Percentiles rank a stretch among this genome's conserved stretches.
Evolutionary conservation across 1,140 invertebrate species (phyloP).

Genomic region (Theocolax elegans): DNA sequence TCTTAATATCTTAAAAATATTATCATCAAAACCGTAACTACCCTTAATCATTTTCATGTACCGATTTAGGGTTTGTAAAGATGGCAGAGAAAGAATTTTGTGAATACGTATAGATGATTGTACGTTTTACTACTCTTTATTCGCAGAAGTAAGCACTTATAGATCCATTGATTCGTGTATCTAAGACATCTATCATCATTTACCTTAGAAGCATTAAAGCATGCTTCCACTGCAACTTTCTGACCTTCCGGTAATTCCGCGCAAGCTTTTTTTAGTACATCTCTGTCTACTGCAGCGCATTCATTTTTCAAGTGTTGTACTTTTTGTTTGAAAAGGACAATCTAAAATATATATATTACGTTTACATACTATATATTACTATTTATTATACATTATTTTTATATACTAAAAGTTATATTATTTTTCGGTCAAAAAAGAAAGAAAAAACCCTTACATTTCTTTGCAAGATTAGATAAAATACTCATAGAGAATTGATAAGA

Average conservation of each 20-base stretch:
- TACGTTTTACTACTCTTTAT: not conserved
- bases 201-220: not conserved
- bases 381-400: too few relatives aligned
- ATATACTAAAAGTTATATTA: too few relatives aligned
- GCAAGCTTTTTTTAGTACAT: not conserved
- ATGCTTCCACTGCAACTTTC: not conserved
- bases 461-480: too few relatives aligned
- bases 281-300: not conserved
- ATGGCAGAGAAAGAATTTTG: not conserved
- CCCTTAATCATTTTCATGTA: not conserved
- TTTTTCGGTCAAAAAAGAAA: too few relatives aligned
- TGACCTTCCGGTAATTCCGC: not conserved
- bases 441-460: too few relatives aligned
- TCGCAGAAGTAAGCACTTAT: too few relatives aligned
- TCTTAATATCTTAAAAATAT: not conserved
- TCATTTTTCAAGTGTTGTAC: not conserved
- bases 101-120: not conserved
- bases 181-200: too few relatives aligned
- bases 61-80: not conserved
- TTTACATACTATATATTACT: too few relatives aligned
- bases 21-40: not conserved
- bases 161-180: too few relatives aligned
- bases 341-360: too few relatives aligned
- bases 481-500: too few relatives aligned
- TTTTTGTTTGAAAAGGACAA: too few relatives aligned